Percentiles rank a stretch among this genome's conserved stretches.
Conservation (phyloP, 2,797 vertebrate species). For the Sebastes aleutianus region DNA sequence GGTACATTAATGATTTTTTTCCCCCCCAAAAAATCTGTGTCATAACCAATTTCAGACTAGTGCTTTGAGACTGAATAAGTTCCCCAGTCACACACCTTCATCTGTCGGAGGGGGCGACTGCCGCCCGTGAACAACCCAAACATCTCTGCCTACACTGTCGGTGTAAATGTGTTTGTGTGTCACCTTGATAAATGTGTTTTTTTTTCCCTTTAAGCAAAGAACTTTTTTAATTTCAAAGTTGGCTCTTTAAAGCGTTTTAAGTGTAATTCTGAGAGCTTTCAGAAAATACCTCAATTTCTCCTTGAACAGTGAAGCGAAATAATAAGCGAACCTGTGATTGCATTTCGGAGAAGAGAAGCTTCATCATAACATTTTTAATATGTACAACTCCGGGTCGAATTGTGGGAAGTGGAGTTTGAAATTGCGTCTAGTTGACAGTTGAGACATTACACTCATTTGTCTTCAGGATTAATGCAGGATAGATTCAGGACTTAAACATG, state of each 20-base stretch:
- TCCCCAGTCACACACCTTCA: not conserved
- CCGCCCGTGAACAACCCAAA: not conserved
- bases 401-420: not conserved
- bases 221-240: not conserved
- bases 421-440: not conserved
- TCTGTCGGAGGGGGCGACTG: not conserved
- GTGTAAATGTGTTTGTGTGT: not conserved
- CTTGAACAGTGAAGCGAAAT: not conserved
- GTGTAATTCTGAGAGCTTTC: not conserved
- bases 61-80: not conserved
- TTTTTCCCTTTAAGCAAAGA: not conserved
- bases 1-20: not conserved
- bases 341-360: not conserved
- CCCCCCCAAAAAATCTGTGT: not conserved
- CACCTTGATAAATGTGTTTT: not conserved
- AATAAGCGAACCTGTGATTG: slow-evolving; percentile 11
- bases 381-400: not conserved
- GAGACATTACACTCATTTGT: not conserved
- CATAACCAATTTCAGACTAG: not conserved
- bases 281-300: not conserved
- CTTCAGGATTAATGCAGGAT: not conserved
- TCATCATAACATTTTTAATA: slow-evolving; percentile 3
- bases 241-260: not conserved
- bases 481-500: not conserved
- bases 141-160: not conserved